Conservation (phyloP, 2,113 vertebrate species). For the Tonatia bakeri region DNA sequence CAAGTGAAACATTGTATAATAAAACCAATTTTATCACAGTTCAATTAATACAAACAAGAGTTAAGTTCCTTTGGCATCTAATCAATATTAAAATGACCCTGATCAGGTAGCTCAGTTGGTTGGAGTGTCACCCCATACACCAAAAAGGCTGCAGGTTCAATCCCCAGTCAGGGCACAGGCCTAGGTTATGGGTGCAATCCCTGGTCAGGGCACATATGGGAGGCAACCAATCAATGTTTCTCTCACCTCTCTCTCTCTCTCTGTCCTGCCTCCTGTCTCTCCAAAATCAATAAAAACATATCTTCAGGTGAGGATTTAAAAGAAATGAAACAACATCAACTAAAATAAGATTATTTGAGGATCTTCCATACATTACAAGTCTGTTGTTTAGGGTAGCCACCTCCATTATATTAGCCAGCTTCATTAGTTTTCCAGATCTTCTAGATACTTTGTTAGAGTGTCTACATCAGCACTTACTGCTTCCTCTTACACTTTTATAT, state of each 20-base stretch:
- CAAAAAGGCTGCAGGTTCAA: too few species aligned
- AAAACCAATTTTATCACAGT: neutral
- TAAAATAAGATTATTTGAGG: neutral
- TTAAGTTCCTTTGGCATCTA: neutral
- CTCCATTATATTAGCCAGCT: neutral
- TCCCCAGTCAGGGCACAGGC: too few species aligned
- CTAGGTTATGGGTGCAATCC: too few species aligned
- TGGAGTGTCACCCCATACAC: too few species aligned
- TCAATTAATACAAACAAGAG: neutral
- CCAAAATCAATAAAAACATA: too few species aligned
- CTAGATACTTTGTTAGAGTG: neutral
- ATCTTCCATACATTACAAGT: neutral
- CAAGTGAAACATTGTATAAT: too few species aligned
- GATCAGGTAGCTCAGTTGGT: too few species aligned
- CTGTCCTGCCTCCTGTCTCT: too few species aligned
- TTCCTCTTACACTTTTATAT: neutral
- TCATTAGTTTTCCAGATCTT: neutral
- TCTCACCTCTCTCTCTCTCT: too few species aligned
- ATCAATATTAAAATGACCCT: neutral
- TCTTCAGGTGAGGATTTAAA: too few species aligned
- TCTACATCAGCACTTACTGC: neutral
- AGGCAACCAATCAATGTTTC: too few species aligned
- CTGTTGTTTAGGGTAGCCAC: neutral
- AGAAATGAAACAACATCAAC: neutral
- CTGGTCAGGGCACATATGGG: too few species aligned